Conservation (phyloP, 2,797 vertebrate genomes). For the Balearica regulorum region DNA sequence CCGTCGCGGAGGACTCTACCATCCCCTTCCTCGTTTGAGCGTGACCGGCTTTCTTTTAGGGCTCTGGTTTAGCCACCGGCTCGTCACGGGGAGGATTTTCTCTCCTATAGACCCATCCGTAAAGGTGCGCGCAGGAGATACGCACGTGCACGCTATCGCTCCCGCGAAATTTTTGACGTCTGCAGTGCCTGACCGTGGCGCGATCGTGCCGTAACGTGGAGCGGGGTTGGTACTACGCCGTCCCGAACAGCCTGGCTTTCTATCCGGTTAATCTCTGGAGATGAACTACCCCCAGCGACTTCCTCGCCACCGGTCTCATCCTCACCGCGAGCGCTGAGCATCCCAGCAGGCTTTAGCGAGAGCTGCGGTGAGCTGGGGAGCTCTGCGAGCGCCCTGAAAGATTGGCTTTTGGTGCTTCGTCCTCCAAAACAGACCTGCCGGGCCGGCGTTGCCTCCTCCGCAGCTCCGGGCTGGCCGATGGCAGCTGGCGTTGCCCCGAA, state of each 20-base stretch:
- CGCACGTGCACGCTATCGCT: accelerated
- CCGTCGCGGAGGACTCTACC: background rate
- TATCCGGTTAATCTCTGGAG: too few relatives aligned
- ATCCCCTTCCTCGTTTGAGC: background rate
- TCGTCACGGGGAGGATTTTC: background rate
- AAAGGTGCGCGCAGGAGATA: accelerated
- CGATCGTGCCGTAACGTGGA: background rate
- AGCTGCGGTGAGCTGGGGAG: background rate
- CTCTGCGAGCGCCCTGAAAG: background rate
- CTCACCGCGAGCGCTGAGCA: accelerated
- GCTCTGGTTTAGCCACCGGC: background rate
- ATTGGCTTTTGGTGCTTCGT: background rate
- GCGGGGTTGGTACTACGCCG: accelerated
- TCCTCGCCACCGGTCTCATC: background rate
- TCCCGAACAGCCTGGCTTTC: background rate
- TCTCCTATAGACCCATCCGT: accelerated
- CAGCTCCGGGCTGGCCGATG: background rate
- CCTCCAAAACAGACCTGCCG: background rate
- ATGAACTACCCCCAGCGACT: background rate
- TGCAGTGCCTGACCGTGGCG: accelerated
- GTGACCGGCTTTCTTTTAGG: background rate
- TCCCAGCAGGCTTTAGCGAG: background rate
- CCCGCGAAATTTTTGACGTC: accelerated
- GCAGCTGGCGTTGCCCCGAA: too few relatives aligned
- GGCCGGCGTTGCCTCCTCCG: background rate